Evolutionary conservation across 2,113 vertebrate species (phyloP), one percentile per base, ranked within the genome.

Genomic region (Melanerpes aurifrons): DNA sequence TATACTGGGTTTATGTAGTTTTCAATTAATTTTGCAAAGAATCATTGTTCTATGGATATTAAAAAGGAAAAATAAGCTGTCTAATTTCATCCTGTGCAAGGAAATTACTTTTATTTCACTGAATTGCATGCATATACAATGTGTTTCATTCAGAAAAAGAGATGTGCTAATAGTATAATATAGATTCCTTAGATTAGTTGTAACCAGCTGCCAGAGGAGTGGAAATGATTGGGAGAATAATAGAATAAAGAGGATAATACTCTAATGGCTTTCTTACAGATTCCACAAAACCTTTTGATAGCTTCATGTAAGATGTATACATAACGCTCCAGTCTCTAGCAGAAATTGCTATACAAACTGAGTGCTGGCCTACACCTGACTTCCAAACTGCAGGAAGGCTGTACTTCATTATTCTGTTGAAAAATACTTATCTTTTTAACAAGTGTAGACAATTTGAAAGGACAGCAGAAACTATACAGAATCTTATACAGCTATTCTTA

Each of bases 1-100:
- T 82, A 61, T 61, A 71, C 26, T 17, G 9, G 1, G 67, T 88
- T 82, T 70, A 77, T 71, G 26, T 28, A 22, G 3, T 66, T 84
- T 90, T 92, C 12, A 74, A 45, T 83, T 88, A 43, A 7, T 64
- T 68, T 91, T 90, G 79, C 54, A 32, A 86, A 35, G 6, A 87
- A 2, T 9, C 22, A 59, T 87, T 92, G 37, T 85, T 90, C 82
- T 82, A 28, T 48, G 89, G 40, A 63, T 92, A 84, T 53, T 86
- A 81, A 62, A 84, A 95, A 56, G 74, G 62, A 80, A 90, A 89
- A 89, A 73, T 71, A 92, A 79, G 11, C 12, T 74, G 79, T 68
- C 79, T 94, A 90, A 90, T 95, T 53, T 94, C 67, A 96, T 94
- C 50, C 43, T 74, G n/a, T 79, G 17, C 75, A 74, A 77, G 45